Evolutionary conservation across 64 coral and sea anemone species (phyloP).

Genomic region (Dendronephthya gigantea): DNA sequence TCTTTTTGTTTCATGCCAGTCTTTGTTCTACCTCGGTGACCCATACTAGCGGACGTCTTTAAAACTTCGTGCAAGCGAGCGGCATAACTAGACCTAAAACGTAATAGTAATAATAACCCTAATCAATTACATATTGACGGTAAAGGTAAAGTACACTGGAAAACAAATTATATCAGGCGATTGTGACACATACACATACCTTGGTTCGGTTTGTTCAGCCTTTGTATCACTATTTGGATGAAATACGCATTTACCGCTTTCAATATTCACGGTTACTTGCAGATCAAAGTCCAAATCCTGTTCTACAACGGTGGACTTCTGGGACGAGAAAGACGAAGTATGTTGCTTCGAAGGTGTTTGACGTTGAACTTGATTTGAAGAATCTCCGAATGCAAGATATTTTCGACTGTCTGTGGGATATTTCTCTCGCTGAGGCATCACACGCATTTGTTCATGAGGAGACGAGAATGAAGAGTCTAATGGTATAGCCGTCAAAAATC

Average conservation of each 20-base stretch:
- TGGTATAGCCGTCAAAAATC: background rate
- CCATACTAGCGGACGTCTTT: background rate
- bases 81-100: background rate
- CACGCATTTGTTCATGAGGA: background rate
- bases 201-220: constrained; percentile 39
- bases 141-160: background rate
- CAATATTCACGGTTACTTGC: constrained; percentile 77
- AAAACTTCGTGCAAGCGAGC: background rate
- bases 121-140: background rate
- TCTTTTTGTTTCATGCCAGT: background rate
- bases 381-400: background rate
- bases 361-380: background rate
- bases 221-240: constrained; percentile 52
- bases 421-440: background rate
- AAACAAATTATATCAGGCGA: no score
- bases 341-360: background rate
- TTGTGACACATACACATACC: constrained; percentile 29
- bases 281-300: constrained; percentile 89
- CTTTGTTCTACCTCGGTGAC: background rate
- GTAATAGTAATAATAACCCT: background rate
- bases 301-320: constrained; percentile 30
- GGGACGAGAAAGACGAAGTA: background rate
- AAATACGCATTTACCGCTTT: constrained; percentile 84
- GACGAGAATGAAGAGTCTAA: background rate
- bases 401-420: background rate